Conservation (phyloP, 2,113 vertebrate species). For the Alosa alosa region DNA sequence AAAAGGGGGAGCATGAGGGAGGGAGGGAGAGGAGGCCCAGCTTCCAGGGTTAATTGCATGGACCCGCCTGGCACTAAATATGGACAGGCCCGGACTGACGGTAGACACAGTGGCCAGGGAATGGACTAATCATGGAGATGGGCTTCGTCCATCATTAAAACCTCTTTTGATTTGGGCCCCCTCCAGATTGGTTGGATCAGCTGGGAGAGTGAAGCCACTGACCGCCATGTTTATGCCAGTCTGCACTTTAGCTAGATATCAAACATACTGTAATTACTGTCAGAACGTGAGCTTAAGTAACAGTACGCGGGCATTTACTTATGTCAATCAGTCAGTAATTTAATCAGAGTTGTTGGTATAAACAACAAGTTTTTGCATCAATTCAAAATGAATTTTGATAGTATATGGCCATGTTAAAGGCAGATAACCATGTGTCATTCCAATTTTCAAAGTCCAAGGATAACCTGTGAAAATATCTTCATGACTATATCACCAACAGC, state of each 20-base stretch:
- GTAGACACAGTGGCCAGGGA: slow-evolving; percentile 60
- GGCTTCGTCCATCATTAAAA: slow-evolving; percentile 62
- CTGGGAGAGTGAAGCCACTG: slow-evolving; percentile 44
- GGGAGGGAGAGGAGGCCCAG: not conserved
- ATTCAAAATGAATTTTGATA: not conserved
- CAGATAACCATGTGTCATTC: too few species aligned
- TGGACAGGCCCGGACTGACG: slow-evolving; percentile 61
- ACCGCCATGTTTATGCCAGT: slow-evolving; percentile 39
- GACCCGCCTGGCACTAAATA: slow-evolving; percentile 67
- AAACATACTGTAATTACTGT: not conserved
- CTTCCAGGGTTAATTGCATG: slow-evolving; percentile 57
- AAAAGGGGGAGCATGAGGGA: not conserved
- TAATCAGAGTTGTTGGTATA: too few species aligned
- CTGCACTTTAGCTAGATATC: not conserved
- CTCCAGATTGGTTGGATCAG: slow-evolving; percentile 37
- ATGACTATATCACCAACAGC: too few species aligned
- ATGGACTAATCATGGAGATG: slow-evolving; percentile 60
- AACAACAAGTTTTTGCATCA: too few species aligned
- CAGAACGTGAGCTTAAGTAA: too few species aligned
- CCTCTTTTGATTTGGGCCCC: slow-evolving; percentile 48
- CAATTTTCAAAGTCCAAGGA: too few species aligned
- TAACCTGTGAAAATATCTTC: too few species aligned
- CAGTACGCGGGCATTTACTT: too few species aligned
- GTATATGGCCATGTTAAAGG: not conserved
- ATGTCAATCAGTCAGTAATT: too few species aligned